Base-by-base conservation (phyloP, 2,797 vertebrate species). In the Myripristis jacobus region DNA sequence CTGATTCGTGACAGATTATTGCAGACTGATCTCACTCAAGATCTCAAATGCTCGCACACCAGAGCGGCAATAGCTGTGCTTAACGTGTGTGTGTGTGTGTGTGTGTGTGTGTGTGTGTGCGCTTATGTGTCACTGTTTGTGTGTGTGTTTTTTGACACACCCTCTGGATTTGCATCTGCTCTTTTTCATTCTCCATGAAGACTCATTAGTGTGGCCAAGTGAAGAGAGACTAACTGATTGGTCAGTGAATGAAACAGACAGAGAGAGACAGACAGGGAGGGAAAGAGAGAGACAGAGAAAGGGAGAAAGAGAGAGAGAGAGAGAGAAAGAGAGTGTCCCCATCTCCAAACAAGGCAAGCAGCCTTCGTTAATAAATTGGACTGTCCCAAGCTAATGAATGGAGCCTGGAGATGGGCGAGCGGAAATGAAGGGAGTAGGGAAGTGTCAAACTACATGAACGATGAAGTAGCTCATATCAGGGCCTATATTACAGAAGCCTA, bases 311-410 rank as follows among this genome's bases (percentile, higher is more conserved):
- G 24, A 46, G 16, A 19, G 24, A 48, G 18, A 31, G 2, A 31
- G 19, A 21, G n/a, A 31, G 58, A 63, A 25, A 21, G 29, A 66
- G 8, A 66, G 79, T 51, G 53, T 79, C 74, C 53, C 54, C 63
- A 46, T 85, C 72, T 78, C 79, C 36, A 74, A 80, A 84, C 73
- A 73, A 78, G 79, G 73, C 77, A 36, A 67, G 61, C 81, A 82
- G 64, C 65, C 72, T 63, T 24, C 1, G 22, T 76, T 92, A 91
- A 94, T 92, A 81, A 93, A 91, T 88, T 83, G 84, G 83, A 90
- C 80, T 88, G 81, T 82, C 75, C 78, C 53, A 36, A 76, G 77
- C 81, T 93, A 92, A 94, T 93, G 82, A 92, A 92, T 83, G 83
- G 79, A 85, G 77, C 81, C 73, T 64, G 86, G 82, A 85, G 80